Conservation (phyloP, 2,888 invertebrate genomes). For the Romanomermis culicivorax region DNA sequence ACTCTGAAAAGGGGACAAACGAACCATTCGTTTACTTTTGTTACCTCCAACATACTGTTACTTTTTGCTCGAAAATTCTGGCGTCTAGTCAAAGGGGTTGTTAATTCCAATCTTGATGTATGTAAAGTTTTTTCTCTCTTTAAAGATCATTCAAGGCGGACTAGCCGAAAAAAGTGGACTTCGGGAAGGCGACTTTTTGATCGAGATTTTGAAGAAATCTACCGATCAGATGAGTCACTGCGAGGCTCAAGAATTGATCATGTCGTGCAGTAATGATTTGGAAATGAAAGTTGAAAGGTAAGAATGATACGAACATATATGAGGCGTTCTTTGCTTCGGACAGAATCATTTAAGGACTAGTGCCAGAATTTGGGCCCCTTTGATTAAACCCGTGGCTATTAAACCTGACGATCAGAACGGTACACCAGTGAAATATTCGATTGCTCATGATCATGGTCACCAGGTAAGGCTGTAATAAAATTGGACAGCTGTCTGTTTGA, state of each 20-base stretch:
- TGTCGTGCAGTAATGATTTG: constrained; percentile 61
- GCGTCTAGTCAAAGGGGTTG: too few species aligned
- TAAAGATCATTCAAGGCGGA: constrained; percentile 74
- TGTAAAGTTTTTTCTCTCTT: not conserved
- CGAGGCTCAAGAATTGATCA: constrained; percentile 81
- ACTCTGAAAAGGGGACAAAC: not conserved
- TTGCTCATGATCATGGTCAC: not conserved
- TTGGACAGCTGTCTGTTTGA: too few species aligned
- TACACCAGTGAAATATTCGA: constrained; percentile 1
- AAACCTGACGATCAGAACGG: not conserved
- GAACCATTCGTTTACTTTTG: not conserved
- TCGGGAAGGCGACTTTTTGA: constrained; percentile 71
- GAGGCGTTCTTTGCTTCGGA: not conserved
- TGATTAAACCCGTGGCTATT: not conserved
- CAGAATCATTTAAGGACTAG: not conserved
- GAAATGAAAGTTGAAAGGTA: constrained; percentile 75
- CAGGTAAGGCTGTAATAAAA: too few species aligned
- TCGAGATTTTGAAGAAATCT: constrained; percentile 64
- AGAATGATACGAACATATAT: constrained; percentile 11
- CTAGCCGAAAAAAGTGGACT: constrained; percentile 80
- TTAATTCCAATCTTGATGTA: too few species aligned
- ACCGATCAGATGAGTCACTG: constrained; percentile 71
- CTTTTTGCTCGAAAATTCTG: too few species aligned
- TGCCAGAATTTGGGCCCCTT: not conserved
- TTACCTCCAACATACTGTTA: too few species aligned